These are phyloP conservation scores for Crotalus adamanteus DNA, from an alignment of 2,797 vertebrate genomes.

Conservation along the genomic window DNA sequence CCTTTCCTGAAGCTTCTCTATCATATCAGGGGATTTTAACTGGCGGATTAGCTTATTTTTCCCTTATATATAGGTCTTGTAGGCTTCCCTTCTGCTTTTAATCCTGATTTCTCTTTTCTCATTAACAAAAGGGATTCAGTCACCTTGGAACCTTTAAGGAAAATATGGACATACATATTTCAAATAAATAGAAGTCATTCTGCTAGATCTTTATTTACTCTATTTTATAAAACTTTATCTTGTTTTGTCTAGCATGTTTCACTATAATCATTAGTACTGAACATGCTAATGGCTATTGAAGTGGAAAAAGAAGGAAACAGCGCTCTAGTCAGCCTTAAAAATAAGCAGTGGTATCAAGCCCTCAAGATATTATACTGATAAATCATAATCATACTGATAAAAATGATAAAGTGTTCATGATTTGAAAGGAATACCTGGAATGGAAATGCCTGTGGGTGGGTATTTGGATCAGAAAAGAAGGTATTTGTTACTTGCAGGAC, in stretches of 20 bases:
- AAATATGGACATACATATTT: not conserved
- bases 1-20: not conserved
- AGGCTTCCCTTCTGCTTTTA: not conserved
- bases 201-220: not conserved
- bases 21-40: not conserved
- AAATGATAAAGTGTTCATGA: not conserved
- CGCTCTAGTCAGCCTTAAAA: not conserved
- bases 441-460: not conserved
- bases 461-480: rapidly evolving
- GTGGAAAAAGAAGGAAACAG: not conserved
- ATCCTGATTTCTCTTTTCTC: not conserved
- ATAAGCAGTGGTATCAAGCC: not conserved
- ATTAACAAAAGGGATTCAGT: not conserved
- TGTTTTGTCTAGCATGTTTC: not conserved
- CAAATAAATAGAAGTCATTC: not conserved
- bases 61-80: not conserved
- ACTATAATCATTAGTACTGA: not conserved
- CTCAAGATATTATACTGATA: not conserved
- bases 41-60: not conserved
- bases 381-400: not conserved
- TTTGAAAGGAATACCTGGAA: rapidly evolving
- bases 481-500: not conserved
- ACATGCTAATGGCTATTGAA: not conserved
- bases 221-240: not conserved
- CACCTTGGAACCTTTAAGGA: not conserved